Evolutionary conservation across 1,140 invertebrate species (phyloP).

Genomic region (Caenorhabditis tropicalis): DNA sequence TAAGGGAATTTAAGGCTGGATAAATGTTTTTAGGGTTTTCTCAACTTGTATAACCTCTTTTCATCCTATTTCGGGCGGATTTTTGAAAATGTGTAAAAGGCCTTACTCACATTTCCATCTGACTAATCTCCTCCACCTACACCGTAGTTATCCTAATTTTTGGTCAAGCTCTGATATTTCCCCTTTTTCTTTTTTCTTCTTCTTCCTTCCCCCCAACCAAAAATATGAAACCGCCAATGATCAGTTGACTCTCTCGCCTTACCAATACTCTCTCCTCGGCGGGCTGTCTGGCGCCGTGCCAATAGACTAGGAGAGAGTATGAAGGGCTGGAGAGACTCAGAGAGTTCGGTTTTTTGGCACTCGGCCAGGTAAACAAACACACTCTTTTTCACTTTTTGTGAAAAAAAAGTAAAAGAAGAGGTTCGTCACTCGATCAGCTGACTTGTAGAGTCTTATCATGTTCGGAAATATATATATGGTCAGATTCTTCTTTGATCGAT

Average conservation of each 20-base stretch:
- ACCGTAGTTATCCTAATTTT: neutral
- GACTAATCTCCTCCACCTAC: too few relatives aligned
- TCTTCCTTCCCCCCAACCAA: too few relatives aligned
- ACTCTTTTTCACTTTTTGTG: neutral
- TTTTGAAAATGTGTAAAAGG: too few relatives aligned
- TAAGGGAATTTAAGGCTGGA: too few relatives aligned
- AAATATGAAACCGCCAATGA: conserved; percentile 33
- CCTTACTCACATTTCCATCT: too few relatives aligned
- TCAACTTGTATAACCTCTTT: too few relatives aligned
- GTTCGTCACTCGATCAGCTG: conserved; percentile 19
- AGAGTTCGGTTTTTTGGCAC: conserved; percentile 15
- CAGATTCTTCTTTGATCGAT: neutral
- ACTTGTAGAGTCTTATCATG: neutral
- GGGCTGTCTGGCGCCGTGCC: conserved; percentile 7
- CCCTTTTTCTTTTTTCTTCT: neutral
- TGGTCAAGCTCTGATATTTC: neutral
- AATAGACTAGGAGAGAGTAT: neutral
- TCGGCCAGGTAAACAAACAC: neutral
- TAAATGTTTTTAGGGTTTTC: too few relatives aligned
- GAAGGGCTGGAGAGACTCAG: neutral
- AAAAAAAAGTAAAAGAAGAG: too few relatives aligned
- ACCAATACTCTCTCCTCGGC: neutral
- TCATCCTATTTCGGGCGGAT: too few relatives aligned
- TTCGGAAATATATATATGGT: neutral
- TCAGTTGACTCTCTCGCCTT: neutral